Base-by-base conservation (phyloP, 2,113 vertebrate species). In the Erinaceus europaeus region DNA sequence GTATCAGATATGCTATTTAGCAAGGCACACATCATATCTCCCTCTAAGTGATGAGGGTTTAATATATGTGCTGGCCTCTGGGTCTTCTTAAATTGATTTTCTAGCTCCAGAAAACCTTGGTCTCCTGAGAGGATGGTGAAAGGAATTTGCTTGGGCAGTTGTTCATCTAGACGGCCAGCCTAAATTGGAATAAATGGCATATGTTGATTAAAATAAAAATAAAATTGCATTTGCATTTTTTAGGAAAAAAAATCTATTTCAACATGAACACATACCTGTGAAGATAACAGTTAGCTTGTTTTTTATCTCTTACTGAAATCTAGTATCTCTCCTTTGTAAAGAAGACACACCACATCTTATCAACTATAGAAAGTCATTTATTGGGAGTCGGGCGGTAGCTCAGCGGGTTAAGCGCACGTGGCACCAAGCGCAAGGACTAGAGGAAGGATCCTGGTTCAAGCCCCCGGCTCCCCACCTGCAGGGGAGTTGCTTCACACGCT, bases 1-100 rank as follows among this genome's bases (percentile, higher is more conserved):
- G 96, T 96, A 92, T 98, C 98, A 46, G 97, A 97, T 97, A 98
- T 98, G 96, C 97, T 98, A 95, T 98, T 98, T 93, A 98, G 95
- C 95, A 98, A 96, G 92, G 97, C 97, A 96, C 95, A 97, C 96
- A 98, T 97, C 96, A 97, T 95, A 68, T 98, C 97, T 93, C 97
- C 97, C 85, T 98, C 97, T 65, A 97, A 93, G 69, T 98, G 96
- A 80, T 98, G 98, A 89, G 98, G 97, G 84, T 98, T 97, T 53
- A 98, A 92, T 88, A 98, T 96, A 84, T 94, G 96, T 92, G 96
- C 96, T 91, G 96, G 80, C 38, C 98, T 95, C 93, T 97, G 97
- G 25, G 98, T 98, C 96, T 97, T 96, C 96, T 97, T 97, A 92
- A 98, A 97, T 32, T 98, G 98, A 92, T 83, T 90, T 94, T 98